Conservation (phyloP, 2,113 vertebrate genomes). For the Andinoacara biseriatus region DNA sequence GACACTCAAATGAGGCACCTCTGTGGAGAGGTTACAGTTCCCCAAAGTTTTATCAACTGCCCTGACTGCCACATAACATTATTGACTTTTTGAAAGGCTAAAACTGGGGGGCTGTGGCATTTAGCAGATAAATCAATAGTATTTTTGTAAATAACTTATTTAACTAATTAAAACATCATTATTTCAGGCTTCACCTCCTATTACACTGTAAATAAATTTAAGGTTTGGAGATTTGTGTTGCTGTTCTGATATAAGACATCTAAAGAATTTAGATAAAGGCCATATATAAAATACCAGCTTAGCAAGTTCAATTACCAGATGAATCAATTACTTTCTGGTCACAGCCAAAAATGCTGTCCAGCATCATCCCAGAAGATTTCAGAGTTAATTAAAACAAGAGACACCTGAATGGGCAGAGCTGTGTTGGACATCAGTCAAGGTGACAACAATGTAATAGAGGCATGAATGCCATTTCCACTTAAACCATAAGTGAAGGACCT, state of each 20-base stretch:
- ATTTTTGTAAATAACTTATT: not conserved
- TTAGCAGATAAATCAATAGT: not conserved
- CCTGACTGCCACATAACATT: constrained; percentile 4
- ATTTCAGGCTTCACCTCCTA: not conserved
- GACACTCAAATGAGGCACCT: constrained; percentile 40
- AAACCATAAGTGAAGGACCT: too few species aligned
- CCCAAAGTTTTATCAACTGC: constrained; percentile 21
- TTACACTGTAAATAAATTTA: not conserved
- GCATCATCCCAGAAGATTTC: not conserved
- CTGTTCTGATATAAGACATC: not conserved
- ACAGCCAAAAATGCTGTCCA: not conserved
- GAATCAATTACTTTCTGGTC: not conserved
- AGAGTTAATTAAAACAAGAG: not conserved
- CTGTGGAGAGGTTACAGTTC: constrained; percentile 13
- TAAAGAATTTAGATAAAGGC: not conserved
- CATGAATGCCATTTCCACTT: too few species aligned
- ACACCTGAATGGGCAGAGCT: not conserved
- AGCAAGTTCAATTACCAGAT: not conserved
- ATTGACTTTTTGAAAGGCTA: constrained; percentile 16
- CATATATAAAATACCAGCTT: not conserved
- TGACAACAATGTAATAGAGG: not conserved
- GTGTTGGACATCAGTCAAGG: not conserved
- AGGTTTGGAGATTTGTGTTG: not conserved
- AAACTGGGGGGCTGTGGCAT: not conserved
- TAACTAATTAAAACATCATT: not conserved